These are phyloP conservation scores for Amiota communis DNA, from an alignment of 2,888 invertebrate genomes.

Conservation along the genomic window DNA sequence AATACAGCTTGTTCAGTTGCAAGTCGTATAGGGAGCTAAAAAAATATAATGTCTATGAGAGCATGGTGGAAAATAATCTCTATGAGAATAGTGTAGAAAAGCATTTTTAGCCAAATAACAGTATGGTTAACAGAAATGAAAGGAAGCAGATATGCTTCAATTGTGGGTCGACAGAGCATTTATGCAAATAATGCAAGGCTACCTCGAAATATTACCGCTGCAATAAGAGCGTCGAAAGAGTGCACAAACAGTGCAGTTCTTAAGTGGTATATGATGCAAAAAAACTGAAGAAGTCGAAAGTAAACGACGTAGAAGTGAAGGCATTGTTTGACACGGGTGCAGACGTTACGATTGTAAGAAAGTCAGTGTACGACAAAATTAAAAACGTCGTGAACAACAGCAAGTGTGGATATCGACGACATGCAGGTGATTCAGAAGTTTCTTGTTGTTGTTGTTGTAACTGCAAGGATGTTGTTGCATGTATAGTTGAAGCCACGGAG, in stretches of 20 bases:
- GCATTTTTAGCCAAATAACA: too few species aligned
- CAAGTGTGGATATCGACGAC: neutral
- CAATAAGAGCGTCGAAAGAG: neutral
- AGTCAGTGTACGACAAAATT: neutral
- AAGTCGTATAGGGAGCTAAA: neutral
- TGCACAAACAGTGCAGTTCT: neutral
- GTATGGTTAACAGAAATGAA: too few species aligned
- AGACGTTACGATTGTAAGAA: neutral
- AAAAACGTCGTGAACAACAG: neutral
- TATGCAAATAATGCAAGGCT: neutral
- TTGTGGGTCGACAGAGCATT: too few species aligned
- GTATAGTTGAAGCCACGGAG: too few species aligned
- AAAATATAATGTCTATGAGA: neutral
- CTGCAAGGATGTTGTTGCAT: too few species aligned
- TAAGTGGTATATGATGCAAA: neutral
- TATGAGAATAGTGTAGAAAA: too few species aligned
- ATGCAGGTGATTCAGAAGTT: neutral
- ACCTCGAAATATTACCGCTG: neutral
- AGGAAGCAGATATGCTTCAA: too few species aligned
- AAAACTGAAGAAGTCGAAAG: neutral
- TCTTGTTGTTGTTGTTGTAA: too few species aligned
- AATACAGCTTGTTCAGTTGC: neutral
- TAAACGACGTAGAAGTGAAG: neutral
- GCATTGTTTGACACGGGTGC: neutral
- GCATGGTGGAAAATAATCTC: neutral